phyloP scores from a whole-genome alignment of 2,797 vertebrate genomes.

The Tenualosa thibaudeaui region DNA sequence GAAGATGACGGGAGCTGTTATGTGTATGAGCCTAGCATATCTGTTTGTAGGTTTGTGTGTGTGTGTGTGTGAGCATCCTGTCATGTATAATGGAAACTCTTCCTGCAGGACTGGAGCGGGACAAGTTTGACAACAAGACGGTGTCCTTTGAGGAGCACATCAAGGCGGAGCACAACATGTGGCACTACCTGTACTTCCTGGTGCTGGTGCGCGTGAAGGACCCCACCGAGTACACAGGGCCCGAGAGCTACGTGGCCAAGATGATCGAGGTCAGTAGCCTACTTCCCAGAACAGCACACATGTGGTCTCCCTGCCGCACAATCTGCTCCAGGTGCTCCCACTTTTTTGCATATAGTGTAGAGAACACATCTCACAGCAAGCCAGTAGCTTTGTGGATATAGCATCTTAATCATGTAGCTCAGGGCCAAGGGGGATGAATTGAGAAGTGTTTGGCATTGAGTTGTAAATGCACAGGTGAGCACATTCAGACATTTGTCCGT shows the following conservation, averaged over 20 bases:
- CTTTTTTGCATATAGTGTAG: neutral
- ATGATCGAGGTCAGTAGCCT: conserved; percentile 90
- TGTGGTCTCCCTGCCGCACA: neutral
- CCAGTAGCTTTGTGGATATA: neutral
- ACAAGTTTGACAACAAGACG: conserved; percentile 99
- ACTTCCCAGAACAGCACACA: neutral
- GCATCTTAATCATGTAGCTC: neutral
- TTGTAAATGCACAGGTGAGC: too few species aligned
- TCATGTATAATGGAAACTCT: too few species aligned
- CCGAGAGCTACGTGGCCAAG: conserved; percentile 96
- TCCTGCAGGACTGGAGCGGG: conserved; percentile 87
- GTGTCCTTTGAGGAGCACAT: conserved; percentile 99
- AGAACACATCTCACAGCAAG: neutral
- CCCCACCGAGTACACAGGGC: conserved; percentile 95
- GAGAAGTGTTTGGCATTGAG: neutral
- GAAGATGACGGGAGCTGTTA: neutral
- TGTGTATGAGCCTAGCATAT: too few species aligned
- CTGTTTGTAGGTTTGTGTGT: neutral
- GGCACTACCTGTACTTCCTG: conserved; percentile 98
- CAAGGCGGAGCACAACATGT: conserved; percentile 99
- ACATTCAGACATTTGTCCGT: neutral
- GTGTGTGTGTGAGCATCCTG: neutral
- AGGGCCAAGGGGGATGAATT: neutral
- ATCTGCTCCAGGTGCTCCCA: neutral
- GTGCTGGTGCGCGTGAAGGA: conserved; percentile 97